A percentile compares a stretch with the other conserved stretches of the same genome.
Evolutionary conservation across 2,113 vertebrate species (phyloP).

Genomic region (Platichthys flesus): DNA sequence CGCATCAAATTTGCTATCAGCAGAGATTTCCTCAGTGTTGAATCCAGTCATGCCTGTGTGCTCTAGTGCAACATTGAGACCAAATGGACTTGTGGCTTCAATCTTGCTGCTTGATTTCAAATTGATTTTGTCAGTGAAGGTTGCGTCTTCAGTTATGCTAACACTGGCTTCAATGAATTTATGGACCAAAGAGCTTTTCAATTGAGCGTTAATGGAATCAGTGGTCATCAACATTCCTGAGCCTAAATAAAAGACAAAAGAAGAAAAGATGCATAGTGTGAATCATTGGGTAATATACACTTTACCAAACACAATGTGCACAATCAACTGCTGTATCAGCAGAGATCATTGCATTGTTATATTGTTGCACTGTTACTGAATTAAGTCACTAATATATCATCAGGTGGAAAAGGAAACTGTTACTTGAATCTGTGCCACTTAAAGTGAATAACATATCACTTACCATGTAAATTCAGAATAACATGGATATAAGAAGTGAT

Average conservation of each 20-base stretch:
- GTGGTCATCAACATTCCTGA: constrained; percentile 81
- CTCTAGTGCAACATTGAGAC: constrained; percentile 79
- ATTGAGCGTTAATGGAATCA: constrained; percentile 75
- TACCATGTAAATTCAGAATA: too few relatives aligned
- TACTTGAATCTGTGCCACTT: neutral
- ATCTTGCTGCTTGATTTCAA: constrained; percentile 82
- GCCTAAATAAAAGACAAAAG: constrained; percentile 78
- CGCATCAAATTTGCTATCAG: constrained; percentile 80
- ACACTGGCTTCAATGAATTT: constrained; percentile 85
- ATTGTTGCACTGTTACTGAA: too few relatives aligned
- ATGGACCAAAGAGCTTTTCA: constrained; percentile 84
- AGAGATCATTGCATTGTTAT: neutral
- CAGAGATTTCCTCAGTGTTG: constrained; percentile 74
- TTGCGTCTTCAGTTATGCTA: constrained; percentile 75
- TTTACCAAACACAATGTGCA: neutral
- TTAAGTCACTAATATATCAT: too few relatives aligned
- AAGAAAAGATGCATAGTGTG: neutral
- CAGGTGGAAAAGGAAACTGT: too few relatives aligned
- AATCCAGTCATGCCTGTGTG: constrained; percentile 72
- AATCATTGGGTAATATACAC: neutral
- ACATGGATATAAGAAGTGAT: neutral
- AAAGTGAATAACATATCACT: neutral
- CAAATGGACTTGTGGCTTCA: constrained; percentile 83
- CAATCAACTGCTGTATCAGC: neutral
- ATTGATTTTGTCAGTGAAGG: constrained; percentile 64